Conservation (phyloP, 1,140 invertebrate species). For the Heliconius congener region DNA sequence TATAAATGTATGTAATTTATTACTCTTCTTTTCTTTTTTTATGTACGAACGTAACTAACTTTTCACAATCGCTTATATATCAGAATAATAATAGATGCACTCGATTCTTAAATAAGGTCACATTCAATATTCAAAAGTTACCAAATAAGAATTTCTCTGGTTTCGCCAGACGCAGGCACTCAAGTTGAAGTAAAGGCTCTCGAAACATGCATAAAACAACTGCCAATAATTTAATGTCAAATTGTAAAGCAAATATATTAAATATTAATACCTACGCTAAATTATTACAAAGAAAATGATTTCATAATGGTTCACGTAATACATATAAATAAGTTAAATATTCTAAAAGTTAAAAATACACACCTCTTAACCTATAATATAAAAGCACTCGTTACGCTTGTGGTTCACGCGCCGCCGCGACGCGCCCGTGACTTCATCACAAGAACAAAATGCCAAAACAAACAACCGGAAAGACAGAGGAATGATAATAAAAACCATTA, state of each 20-base stretch:
- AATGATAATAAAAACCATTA: conserved; percentile 69
- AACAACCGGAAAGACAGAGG: conserved; percentile 63
- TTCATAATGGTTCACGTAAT: conserved; percentile 79
- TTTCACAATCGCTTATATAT: conserved; percentile 66
- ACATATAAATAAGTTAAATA: conserved; percentile 82
- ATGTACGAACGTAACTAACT: conserved; percentile 69
- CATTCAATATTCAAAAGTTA: conserved; percentile 54
- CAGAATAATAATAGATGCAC: conserved; percentile 57
- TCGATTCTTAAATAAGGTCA: conserved; percentile 61
- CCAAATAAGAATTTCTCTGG: conserved; percentile 41
- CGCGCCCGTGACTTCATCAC: background rate
- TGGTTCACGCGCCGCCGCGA: conserved; percentile 31
- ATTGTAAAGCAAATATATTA: conserved; percentile 80
- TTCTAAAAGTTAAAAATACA: conserved; percentile 81
- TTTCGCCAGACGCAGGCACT: conserved; percentile 69
- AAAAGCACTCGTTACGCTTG: conserved; percentile 76
- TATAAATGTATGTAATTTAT: conserved; percentile 71
- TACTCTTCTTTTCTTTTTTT: conserved; percentile 62
- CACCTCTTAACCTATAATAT: conserved; percentile 78
- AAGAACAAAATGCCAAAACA: conserved; percentile 67
- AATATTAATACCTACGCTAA: conserved; percentile 80
- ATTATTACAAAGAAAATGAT: conserved; percentile 80
- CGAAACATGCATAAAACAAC: conserved; percentile 73
- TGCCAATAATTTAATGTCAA: conserved; percentile 75
- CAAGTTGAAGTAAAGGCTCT: conserved; percentile 70